Percentiles rank a stretch among this genome's conserved stretches.
phyloP scores from a whole-genome alignment of 2,797 vertebrate genomes.

The Melanotaenia pygmaea region DNA sequence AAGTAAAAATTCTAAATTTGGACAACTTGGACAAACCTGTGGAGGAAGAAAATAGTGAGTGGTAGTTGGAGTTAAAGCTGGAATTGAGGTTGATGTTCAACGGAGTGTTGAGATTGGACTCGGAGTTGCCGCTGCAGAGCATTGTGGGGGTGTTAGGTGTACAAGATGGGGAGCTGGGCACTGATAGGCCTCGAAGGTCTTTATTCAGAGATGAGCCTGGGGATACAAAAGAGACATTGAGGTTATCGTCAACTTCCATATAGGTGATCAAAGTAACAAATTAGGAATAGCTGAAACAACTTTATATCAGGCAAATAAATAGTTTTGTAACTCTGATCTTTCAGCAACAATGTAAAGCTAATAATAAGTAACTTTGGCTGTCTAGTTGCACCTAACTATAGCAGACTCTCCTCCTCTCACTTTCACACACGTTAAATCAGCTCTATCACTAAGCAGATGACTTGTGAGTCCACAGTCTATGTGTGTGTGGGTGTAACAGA shows the following conservation, averaged over 20 bases:
- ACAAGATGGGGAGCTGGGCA: constrained; percentile 88
- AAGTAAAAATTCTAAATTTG: neutral
- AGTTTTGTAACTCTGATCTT: constrained; percentile 13
- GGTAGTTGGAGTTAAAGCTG: constrained; percentile 83
- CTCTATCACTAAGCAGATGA: constrained; percentile 62
- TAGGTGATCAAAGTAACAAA: neutral
- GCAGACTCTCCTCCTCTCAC: constrained; percentile 31
- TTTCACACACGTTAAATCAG: constrained; percentile 31
- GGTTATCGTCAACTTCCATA: constrained; percentile 4
- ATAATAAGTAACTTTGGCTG: constrained; percentile 37
- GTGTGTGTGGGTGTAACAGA: constrained; percentile 54
- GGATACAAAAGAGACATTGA: constrained; percentile 17
- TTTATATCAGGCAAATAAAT: neutral
- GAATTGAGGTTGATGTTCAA: constrained; percentile 82
- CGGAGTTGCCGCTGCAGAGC: constrained; percentile 87
- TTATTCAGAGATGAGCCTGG: constrained; percentile 90
- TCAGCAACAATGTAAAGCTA: constrained; percentile 17
- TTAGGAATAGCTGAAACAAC: constrained; percentile 9
- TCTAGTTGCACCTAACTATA: constrained; percentile 30
- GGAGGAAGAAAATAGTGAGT: constrained; percentile 83
- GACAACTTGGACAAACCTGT: constrained; percentile 64
- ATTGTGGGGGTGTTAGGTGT: constrained; percentile 86
- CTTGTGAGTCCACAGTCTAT: constrained; percentile 54
- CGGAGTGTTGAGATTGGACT: constrained; percentile 83
- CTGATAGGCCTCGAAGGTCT: constrained; percentile 83